Evolutionary conservation across 2,113 vertebrate genomes (phyloP).

Genomic region (Eublepharis macularius): DNA sequence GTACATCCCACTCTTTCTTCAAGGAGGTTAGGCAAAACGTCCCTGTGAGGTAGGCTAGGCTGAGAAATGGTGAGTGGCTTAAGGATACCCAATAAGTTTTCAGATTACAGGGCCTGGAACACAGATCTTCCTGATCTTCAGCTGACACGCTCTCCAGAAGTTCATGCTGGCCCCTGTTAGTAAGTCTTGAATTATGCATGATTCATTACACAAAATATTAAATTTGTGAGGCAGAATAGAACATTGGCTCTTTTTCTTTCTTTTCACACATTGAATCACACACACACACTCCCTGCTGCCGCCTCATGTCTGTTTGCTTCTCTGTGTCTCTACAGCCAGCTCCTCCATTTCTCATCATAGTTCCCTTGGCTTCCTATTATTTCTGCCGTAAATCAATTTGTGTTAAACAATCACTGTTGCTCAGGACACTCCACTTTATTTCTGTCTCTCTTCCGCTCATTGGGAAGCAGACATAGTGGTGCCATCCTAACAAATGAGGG

Average conservation of each 20-base stretch:
- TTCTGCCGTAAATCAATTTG: constrained; percentile 51
- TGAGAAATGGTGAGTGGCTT: neutral
- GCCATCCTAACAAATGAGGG: constrained; percentile 43
- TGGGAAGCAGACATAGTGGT: constrained; percentile 43
- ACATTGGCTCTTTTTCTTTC: neutral
- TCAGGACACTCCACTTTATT: constrained; percentile 33
- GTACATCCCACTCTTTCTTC: neutral
- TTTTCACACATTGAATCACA: neutral
- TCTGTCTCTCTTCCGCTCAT: constrained; percentile 40
- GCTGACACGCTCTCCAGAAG: neutral
- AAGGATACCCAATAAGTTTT: neutral
- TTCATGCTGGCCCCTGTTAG: neutral
- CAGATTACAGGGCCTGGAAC: neutral
- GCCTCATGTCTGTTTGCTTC: neutral
- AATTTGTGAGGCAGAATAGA: neutral
- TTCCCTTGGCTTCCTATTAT: constrained; percentile 35
- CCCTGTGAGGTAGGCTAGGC: neutral
- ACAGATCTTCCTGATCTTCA: neutral
- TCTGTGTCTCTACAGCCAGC: constrained; percentile 9
- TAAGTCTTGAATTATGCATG: neutral
- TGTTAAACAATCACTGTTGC: constrained; percentile 45
- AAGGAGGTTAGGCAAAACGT: neutral
- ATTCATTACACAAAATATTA: constrained; percentile 3
- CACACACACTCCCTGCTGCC: neutral
- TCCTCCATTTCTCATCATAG: constrained; percentile 40